Base-by-base conservation (phyloP, 1,140 invertebrate genomes). In the Drosophila takahashii region DNA sequence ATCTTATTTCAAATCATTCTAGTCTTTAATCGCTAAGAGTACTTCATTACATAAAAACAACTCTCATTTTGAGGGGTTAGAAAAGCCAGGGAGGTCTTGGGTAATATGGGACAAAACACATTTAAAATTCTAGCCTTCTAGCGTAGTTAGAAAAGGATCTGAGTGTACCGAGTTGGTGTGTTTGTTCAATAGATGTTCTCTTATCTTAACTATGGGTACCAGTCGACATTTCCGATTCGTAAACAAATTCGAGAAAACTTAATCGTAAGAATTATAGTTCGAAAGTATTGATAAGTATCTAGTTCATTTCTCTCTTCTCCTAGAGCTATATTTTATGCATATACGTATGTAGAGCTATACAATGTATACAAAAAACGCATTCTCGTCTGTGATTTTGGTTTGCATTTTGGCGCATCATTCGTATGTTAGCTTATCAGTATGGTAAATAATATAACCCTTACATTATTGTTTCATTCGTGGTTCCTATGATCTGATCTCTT, bases 1-100 rank as follows among this genome's bases (percentile, higher is more conserved):
- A 34, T 71, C 84, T 87, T 87, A 87, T 87, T 87, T 87, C 84
- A 87, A 87, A 87, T 87, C 84, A 87, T 89, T 89, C 85, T 89
- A 87, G 83, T 87, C 81, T 77, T 87, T 81, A 86, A 65, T 76
- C 75, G 83, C 83, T 87, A 81, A 87, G 47, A 69, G 58, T 83
- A 83, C 56, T 79, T 57, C 54, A 48, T 58, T 75, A 65, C 50
- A 45, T 67, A 60, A 77, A 71, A 65, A 77, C 50, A 70, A 74
- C 56, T 74, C 56, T 53, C 48, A 34, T 34, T 59, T 39, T 74
- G 32, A 37, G 58, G 50, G 70, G n/a, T 36, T 74, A 36, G 57
- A 45, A 61, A 37, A 58, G 64, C 16, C 36, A 1, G 45, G 44
- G 2, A 10, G 32, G 39, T 39, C 29, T 18, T 6, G 11, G 16